Evolutionary conservation across 2,797 vertebrate genomes (phyloP).

Genomic region (Heterohyrax brucei): DNA sequence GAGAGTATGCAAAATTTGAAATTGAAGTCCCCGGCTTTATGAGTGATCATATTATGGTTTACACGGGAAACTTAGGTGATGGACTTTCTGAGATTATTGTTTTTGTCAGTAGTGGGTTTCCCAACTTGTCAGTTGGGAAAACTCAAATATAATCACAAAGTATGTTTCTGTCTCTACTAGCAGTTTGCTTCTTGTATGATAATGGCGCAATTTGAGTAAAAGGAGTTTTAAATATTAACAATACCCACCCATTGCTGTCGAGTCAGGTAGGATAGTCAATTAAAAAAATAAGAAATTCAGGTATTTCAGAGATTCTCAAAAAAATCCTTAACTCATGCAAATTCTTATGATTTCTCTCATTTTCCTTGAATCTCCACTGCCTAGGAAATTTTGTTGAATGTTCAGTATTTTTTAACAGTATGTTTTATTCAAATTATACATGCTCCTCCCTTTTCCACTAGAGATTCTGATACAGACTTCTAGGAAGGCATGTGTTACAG

Average conservation of each 20-base stretch:
- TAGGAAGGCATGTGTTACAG: neutral
- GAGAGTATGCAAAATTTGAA: slow-evolving; percentile 30
- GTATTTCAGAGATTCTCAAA: neutral
- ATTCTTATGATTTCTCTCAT: neutral
- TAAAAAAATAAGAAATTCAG: slow-evolving; percentile 15
- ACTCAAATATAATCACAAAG: neutral
- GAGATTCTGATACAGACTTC: neutral
- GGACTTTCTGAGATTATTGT: slow-evolving; percentile 32
- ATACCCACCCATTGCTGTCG: no score
- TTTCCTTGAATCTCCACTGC: neutral
- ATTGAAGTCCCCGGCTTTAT: neutral
- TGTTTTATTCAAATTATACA: neutral
- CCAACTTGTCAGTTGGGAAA: slow-evolving; percentile 29
- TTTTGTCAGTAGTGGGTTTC: slow-evolving; percentile 35
- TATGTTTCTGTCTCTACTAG: slow-evolving; percentile 12
- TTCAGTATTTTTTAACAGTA: slow-evolving; percentile 4
- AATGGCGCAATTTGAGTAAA: neutral
- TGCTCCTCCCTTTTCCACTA: neutral
- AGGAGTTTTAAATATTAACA: slow-evolving; percentile 39
- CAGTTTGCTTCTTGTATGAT: neutral
- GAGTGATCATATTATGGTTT: slow-evolving; percentile 3
- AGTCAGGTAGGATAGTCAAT: neutral
- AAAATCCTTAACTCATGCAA: neutral
- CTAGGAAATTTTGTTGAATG: neutral
- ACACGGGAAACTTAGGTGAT: neutral